Conservation (phyloP, 2,888 invertebrate species). For the Drosophila infuscata region DNA sequence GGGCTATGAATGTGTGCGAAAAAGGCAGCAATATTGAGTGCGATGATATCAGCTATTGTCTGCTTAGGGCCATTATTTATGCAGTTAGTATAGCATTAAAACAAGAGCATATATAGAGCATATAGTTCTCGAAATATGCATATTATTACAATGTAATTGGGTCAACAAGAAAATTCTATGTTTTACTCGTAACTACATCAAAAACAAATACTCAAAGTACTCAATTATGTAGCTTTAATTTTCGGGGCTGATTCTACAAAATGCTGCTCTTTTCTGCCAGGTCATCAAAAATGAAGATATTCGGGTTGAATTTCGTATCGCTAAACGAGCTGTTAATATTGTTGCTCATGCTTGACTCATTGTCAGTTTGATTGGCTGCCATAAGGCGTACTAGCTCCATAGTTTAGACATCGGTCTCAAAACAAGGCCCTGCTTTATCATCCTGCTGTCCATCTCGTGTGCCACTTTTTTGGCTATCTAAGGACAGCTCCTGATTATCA, state of each 20-base stretch:
- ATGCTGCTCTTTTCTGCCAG: background rate
- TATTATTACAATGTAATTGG: background rate
- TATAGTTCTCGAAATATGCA: background rate
- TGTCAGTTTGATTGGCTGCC: conserved; percentile 24
- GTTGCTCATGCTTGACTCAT: conserved; percentile 24
- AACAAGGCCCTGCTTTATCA: background rate
- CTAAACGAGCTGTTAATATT: conserved; percentile 21
- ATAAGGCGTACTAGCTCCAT: conserved; percentile 7
- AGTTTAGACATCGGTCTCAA: conserved; percentile 14
- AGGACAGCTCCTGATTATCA: conserved; percentile 53
- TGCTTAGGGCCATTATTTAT: background rate
- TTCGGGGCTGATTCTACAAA: background rate
- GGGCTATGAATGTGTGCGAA: background rate
- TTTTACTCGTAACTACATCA: background rate
- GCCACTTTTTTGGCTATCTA: conserved; percentile 37
- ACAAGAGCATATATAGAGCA: background rate
- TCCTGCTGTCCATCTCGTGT: background rate
- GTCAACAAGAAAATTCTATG: background rate
- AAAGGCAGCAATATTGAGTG: background rate
- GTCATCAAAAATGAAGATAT: background rate
- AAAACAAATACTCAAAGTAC: background rate
- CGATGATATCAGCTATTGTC: background rate
- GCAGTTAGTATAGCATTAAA: background rate
- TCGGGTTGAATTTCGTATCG: background rate
- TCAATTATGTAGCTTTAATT: background rate